Evolutionary conservation across 1,140 invertebrate species (phyloP), one percentile per base, ranked within the genome.

Genomic region (Spodoptera litura): DNA sequence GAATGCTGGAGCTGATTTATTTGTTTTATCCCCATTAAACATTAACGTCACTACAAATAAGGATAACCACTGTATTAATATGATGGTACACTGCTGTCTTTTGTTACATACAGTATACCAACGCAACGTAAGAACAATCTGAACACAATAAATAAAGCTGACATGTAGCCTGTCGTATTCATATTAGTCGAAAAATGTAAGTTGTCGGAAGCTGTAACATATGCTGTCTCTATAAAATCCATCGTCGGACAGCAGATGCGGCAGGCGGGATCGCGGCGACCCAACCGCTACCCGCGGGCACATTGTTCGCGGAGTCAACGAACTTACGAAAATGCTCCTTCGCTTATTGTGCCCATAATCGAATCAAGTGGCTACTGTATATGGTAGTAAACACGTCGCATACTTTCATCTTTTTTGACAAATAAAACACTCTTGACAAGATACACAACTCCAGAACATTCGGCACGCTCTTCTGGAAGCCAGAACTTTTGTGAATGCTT

Each of bases 241-340:
- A 86, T 88, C 85, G 86, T 90, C 86, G 86, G 81, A 79, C 80
- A 91, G 88, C 89, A 92, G 90, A 93, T 94, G 91, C 85, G 87
- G 85, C 84, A 81, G 87, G 86, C 84, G 83, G 85, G 86, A 81
- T 85, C 85, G 79, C 82, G 78, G 59, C 85, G 83, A 78, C 78
- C 71, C 80, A 62, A 64, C 68, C 77, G 71, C 64, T 61, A 85
- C 87, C 86, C 84, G 84, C 84, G 81, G 82, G 82, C 88, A 91
- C 91, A 94, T 93, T 94, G 93, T 94, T 91, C 88, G 84, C 87
- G 77, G 80, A 89, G 93, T 94, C 93, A 93, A 89, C 87, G 93
- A 94, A 93, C 93, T 93, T 89, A 89, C 93, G 80, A 94, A 94
- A 94, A 94, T 89, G 87, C 86, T 89, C 88, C 88, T 87, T 89